Evolutionary conservation across 2,113 vertebrate species (phyloP).

Genomic region (Cyprinodon tularosa): DNA sequence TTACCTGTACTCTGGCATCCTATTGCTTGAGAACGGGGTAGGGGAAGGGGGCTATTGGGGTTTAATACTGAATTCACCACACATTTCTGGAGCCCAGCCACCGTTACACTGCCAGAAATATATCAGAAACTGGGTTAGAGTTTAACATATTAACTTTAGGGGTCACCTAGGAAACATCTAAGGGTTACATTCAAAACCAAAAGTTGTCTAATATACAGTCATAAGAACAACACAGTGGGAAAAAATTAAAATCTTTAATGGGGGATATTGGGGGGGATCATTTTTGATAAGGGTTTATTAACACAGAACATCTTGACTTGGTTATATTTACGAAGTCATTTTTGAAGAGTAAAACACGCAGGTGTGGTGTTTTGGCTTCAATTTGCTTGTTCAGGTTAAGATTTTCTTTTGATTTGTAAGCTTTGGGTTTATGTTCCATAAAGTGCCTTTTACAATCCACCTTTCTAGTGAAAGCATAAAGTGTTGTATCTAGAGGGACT

Average conservation of each 20-base stretch:
- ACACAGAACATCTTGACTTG: neutral
- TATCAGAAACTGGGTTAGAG: constrained; percentile 8
- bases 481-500: too few species aligned
- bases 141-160: constrained; percentile 1
- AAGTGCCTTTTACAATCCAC: too few species aligned
- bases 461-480: too few species aligned
- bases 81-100: constrained; percentile 12
- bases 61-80: constrained; percentile 64
- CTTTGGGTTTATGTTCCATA: too few species aligned
- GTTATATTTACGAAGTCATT: too few species aligned
- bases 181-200: constrained; percentile 1
- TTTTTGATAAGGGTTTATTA: neutral
- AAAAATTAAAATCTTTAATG: neutral
- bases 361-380: too few species aligned
- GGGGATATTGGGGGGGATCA: neutral
- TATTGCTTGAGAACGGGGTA: constrained; percentile 64
- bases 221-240: neutral
- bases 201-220: neutral
- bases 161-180: constrained; percentile 14
- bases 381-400: too few species aligned
- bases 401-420: too few species aligned
- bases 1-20: constrained; percentile 24
- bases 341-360: too few species aligned
- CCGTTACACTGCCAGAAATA: constrained; percentile 28
- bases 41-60: constrained; percentile 51